Evolutionary conservation across 2,113 vertebrate genomes (phyloP).

Genomic region (Plecturocebus donacophilus): DNA sequence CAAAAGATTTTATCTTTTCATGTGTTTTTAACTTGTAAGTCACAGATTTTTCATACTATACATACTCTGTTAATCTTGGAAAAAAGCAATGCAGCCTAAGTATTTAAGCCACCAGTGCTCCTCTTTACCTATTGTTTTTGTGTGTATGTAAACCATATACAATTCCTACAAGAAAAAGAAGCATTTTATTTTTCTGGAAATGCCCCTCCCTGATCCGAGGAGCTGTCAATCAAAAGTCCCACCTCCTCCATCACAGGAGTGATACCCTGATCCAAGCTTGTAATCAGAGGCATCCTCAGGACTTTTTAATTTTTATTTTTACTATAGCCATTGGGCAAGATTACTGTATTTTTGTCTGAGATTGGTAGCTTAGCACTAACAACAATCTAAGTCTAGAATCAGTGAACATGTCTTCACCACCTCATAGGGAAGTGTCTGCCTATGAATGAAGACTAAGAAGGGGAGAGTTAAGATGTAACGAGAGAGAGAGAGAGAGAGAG

Average conservation of each 20-base stretch:
- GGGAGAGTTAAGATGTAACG: neutral
- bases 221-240: neutral
- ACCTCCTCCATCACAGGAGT: neutral
- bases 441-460: neutral
- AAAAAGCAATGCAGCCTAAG: neutral
- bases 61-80: neutral
- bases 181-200: neutral
- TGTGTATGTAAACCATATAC: neutral
- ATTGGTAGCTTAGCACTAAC: neutral
- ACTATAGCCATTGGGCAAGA: neutral
- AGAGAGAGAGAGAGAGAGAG: neutral
- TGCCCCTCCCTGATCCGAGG: neutral
- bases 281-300: neutral
- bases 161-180: neutral
- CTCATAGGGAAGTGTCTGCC: neutral
- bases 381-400: neutral
- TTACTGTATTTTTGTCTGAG: neutral
- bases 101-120: neutral
- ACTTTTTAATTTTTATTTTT: neutral
- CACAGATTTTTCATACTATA: neutral
- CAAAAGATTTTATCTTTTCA: neutral
- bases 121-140: neutral
- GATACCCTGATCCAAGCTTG: neutral
- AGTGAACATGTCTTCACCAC: neutral
- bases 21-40: constrained; percentile 14